Percentiles rank a stretch among this genome's conserved stretches.
phyloP scores from a whole-genome alignment of 2,797 vertebrate species.

The Chloroceryle inda region DNA sequence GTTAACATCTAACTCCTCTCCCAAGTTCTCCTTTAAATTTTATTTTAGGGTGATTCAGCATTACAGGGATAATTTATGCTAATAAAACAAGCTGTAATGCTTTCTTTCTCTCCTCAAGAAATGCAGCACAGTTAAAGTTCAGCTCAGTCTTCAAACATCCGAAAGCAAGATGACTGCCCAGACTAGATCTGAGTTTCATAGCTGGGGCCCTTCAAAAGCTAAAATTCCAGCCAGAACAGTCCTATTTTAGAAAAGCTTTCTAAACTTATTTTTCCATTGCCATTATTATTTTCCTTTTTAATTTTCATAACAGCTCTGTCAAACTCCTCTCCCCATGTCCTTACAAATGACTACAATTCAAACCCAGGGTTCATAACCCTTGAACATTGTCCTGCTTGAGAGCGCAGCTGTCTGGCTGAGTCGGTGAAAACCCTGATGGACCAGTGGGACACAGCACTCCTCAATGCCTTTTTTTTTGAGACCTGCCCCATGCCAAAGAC shows the following conservation, averaged over 20 bases:
- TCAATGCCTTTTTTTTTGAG: neutral
- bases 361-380: neutral
- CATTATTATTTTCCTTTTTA: neutral
- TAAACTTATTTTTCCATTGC: neutral
- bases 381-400: neutral
- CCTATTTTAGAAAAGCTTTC: neutral
- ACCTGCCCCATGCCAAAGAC: neutral
- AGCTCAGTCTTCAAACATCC: neutral
- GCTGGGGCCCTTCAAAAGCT: neutral
- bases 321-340: neutral
- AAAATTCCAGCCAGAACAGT: neutral
- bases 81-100: neutral
- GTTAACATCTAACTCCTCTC: neutral
- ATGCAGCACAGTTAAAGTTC: neutral
- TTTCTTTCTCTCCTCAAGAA: neutral
- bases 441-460: neutral
- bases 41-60: neutral
- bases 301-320: neutral
- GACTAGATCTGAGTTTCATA: neutral
- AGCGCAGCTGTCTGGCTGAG: neutral
- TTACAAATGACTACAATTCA: neutral
- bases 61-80: neutral
- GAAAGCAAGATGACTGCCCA: neutral
- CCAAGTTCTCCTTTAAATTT: neutral
- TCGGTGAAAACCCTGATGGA: neutral